phyloP scores from a whole-genome alignment of 2,797 vertebrate species.

The Gymnoscopelus braueri region DNA sequence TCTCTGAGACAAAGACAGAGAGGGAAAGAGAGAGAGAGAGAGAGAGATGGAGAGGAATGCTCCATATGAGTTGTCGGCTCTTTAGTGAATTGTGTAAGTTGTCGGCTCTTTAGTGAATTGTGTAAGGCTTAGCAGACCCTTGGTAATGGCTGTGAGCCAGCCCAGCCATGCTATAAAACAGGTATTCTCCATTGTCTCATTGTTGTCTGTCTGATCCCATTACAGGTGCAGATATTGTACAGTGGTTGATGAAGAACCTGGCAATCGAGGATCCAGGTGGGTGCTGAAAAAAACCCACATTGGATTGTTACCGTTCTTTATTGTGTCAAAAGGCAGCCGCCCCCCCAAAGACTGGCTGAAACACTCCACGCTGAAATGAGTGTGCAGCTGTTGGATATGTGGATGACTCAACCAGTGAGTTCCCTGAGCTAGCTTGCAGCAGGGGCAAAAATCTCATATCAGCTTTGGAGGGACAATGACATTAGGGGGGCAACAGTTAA shows the following conservation, averaged over 20 bases:
- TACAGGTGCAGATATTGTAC: constrained; percentile 93
- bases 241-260: constrained; percentile 98
- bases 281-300: not conserved
- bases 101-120: not conserved
- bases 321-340: not conserved
- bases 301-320: not conserved
- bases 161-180: not conserved
- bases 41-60: not conserved
- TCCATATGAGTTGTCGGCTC: not conserved
- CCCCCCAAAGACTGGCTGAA: not conserved
- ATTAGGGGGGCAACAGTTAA: too few relatives aligned
- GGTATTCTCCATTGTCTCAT: not conserved
- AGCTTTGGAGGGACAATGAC: too few relatives aligned
- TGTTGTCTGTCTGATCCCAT: constrained; percentile 38
- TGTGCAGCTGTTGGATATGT: not conserved
- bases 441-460: not conserved
- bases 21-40: not conserved
- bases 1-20: not conserved
- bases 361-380: not conserved
- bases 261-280: constrained; percentile 93
- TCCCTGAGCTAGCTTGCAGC: not conserved
- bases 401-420: not conserved
- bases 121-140: not conserved
- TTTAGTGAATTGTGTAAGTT: not conserved
- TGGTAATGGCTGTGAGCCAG: not conserved